These are phyloP conservation scores for Phenacoccus solenopsis DNA, from an alignment of 1,140 invertebrate genomes.

Conservation along the genomic window DNA sequence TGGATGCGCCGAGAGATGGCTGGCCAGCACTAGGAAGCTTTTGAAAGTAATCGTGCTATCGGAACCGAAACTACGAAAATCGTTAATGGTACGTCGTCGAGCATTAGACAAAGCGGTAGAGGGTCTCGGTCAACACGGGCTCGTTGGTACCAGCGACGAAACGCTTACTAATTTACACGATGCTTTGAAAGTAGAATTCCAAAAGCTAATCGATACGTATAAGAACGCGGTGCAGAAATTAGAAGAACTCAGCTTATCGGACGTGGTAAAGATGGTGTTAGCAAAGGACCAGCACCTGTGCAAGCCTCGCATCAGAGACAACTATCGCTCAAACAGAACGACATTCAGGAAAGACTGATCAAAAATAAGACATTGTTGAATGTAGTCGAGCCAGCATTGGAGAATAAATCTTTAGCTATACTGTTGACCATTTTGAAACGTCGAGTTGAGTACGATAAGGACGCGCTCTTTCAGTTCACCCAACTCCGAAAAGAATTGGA, in stretches of 20 bases:
- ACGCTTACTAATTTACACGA: slow-evolving; percentile 44
- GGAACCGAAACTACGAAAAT: slow-evolving; percentile 43
- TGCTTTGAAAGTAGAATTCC: slow-evolving; percentile 50
- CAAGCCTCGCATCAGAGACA: slow-evolving; percentile 79
- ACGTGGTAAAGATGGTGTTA: slow-evolving; percentile 35
- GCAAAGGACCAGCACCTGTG: slow-evolving; percentile 64
- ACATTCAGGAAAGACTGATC: slow-evolving; percentile 74
- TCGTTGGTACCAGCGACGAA: slow-evolving; percentile 50
- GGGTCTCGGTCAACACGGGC: slow-evolving; percentile 73
- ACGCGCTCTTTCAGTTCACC: slow-evolving; percentile 53
- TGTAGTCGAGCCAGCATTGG: slow-evolving; percentile 55
- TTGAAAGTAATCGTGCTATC: slow-evolving; percentile 36
- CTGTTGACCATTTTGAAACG: slow-evolving; percentile 44
- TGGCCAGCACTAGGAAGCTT: slow-evolving; percentile 41
- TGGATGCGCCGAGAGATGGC: slow-evolving; percentile 34
- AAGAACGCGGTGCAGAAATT: slow-evolving; percentile 76
- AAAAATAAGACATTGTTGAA: slow-evolving; percentile 83
- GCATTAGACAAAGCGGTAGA: slow-evolving; percentile 72
- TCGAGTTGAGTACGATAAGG: slow-evolving; percentile 55
- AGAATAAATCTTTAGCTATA: slow-evolving; percentile 42
- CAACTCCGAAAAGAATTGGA: slow-evolving; percentile 51
- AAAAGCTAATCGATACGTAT: slow-evolving; percentile 69
- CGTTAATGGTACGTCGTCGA: slow-evolving; percentile 48
- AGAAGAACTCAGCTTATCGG: slow-evolving; percentile 56
- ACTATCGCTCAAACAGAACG: slow-evolving; percentile 62